Evolutionary conservation across 2,797 vertebrate genomes (phyloP).

Genomic region (Cygnus olor): DNA sequence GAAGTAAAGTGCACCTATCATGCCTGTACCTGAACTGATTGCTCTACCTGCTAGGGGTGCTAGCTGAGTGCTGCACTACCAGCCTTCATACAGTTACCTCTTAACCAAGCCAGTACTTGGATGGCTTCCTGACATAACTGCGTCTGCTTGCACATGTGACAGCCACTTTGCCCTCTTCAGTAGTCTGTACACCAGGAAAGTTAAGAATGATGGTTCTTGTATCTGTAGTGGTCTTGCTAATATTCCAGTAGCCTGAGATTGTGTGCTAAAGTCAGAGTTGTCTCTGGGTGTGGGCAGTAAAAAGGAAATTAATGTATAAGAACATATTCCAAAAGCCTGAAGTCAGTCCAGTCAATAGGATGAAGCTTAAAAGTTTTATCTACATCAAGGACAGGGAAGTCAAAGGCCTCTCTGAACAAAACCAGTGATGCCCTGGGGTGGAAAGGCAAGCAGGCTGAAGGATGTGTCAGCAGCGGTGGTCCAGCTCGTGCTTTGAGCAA

Average conservation of each 20-base stretch:
- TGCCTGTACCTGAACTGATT: neutral
- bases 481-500: neutral
- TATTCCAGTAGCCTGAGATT: neutral
- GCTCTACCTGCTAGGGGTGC: neutral
- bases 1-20: too few relatives aligned
- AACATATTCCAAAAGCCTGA: neutral
- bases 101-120: neutral
- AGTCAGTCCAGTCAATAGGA: neutral
- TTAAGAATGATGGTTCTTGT: neutral
- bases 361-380: neutral
- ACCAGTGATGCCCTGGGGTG: neutral
- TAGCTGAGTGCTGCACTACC: neutral
- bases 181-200: neutral
- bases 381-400: neutral
- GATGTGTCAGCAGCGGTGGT: neutral
- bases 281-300: neutral
- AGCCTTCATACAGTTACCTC: neutral
- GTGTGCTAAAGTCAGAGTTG: neutral
- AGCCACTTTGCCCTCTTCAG: neutral
- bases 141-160: neutral
- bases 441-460: neutral
- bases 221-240: neutral
- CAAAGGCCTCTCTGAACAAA: neutral
- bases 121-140: neutral
- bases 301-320: neutral